These are phyloP conservation scores for Boleophthalmus pectinirostris DNA, from an alignment of 2,113 vertebrate genomes.

Conservation along the genomic window DNA sequence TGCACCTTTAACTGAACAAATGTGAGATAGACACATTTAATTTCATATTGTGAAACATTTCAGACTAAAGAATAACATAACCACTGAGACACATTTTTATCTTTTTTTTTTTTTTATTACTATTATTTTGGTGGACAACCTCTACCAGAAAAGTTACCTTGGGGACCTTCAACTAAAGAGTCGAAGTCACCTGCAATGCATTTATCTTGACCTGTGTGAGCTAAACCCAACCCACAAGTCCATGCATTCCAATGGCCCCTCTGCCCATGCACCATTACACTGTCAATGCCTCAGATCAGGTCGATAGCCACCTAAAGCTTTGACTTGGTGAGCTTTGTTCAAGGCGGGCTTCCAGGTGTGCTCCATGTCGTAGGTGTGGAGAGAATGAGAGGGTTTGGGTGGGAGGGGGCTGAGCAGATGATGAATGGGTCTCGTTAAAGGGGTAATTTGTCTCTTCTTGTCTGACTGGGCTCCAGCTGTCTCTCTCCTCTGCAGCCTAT, in stretches of 20 bases:
- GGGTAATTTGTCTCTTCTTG: constrained; percentile 85
- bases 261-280: background rate
- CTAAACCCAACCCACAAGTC: background rate
- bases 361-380: constrained; percentile 52
- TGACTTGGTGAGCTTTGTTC: background rate
- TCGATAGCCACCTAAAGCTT: background rate
- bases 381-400: constrained; percentile 35
- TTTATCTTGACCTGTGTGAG: background rate
- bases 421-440: constrained; percentile 84
- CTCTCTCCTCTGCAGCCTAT: constrained; percentile 69
- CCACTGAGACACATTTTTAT: too few relatives aligned
- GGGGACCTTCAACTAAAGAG: background rate
- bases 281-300: constrained; percentile 1
- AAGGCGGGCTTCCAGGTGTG: constrained; percentile 52
- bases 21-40: too few relatives aligned
- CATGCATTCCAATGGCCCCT: background rate
- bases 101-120: too few relatives aligned
- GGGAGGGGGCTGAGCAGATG: constrained; percentile 73
- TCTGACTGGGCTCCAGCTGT: constrained; percentile 84
- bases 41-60: too few relatives aligned
- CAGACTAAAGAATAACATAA: too few relatives aligned
- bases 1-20: too few relatives aligned
- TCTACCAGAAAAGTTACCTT: background rate
- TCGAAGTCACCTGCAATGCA: background rate
- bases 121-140: too few relatives aligned